These are phyloP conservation scores for Brachyistius frenatus DNA, from an alignment of 2,113 vertebrate species.

Conservation along the genomic window DNA sequence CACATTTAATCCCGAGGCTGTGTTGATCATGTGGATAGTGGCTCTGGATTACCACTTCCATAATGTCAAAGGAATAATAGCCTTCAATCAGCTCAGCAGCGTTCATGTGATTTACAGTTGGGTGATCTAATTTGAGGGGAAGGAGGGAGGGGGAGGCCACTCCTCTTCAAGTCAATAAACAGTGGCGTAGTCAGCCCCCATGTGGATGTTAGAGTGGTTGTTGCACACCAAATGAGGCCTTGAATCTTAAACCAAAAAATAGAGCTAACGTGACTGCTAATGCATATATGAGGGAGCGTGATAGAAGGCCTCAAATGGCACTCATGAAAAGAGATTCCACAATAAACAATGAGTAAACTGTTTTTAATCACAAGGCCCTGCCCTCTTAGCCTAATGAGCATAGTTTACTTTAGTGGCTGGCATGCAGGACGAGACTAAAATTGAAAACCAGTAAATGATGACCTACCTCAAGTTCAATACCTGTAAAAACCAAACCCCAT, in stretches of 20 bases:
- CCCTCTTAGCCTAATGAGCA: neutral
- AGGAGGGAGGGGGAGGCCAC: constrained; percentile 42
- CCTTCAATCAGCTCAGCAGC: constrained; percentile 16
- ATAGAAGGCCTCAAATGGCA: neutral
- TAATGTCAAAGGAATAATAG: neutral
- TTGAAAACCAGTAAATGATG: neutral
- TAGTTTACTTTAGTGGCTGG: neutral
- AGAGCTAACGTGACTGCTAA: neutral
- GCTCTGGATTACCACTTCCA: constrained; percentile 10
- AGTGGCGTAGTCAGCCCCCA: constrained; percentile 63
- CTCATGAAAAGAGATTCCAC: neutral
- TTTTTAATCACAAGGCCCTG: constrained; percentile 27
- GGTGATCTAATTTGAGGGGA: constrained; percentile 68
- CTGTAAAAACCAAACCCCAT: constrained; percentile 60
- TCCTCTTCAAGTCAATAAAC: constrained; percentile 69
- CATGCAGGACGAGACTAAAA: neutral
- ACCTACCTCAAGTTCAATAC: constrained; percentile 61
- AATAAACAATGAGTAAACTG: constrained; percentile 1
- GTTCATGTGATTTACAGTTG: constrained; percentile 57
- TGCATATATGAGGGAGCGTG: neutral
- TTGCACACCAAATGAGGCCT: constrained; percentile 37
- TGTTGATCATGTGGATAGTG: neutral
- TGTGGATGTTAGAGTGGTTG: constrained; percentile 52
- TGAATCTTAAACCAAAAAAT: constrained; percentile 4
- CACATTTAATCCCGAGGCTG: constrained; percentile 30